Evolutionary conservation across 2,113 vertebrate species (phyloP), one percentile per base, ranked within the genome.

Genomic region (Drymodes brunneopygia): DNA sequence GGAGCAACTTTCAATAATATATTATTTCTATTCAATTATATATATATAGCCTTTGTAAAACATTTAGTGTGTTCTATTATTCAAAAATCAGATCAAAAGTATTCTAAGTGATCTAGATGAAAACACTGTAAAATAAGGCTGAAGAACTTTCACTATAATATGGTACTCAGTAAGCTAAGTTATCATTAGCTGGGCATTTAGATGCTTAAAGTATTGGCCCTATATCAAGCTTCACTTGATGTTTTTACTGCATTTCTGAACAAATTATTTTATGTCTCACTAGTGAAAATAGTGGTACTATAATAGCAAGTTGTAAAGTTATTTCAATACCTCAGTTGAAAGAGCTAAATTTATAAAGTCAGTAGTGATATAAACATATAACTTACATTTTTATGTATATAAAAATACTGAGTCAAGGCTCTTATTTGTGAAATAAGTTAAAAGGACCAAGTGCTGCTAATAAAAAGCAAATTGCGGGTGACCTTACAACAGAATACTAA

Each of bases 21-120:
- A 80, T 80, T 88, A 64, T 79, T 97, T 50, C 60, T 86, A 40
- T 88, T 92, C 28, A 80, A 77, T 92, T 95, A 81, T 71, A 69
- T 71, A 48, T 88, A 44, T 90, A n/a, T 50, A 42, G 31, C 31
- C 61, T 73, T 82, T 84, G 31, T 89, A 85, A 93, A 93, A 65
- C 36, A 90, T 86, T 87, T 67, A 62, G 20, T 51, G 40, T 67
- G 6, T 56, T 91, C 72, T 86, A 56, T 81, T 85, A 92, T 93
- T 78, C 19, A 94, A 62, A 82, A 88, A 61, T 81, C 57, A 92
- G 50, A 93, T 95, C 12, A 88, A 90, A 95, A 90, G 62, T 31
- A 29, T 85, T 81, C 45, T 38, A 83, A 81, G n/a, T 80, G 36
- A 67, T 47, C 71, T 60, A 81, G 73, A 36, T 42, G 88, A 93